These are phyloP conservation scores for Pteria penguin DNA, from an alignment of 2,888 invertebrate genomes.

Conservation along the genomic window DNA sequence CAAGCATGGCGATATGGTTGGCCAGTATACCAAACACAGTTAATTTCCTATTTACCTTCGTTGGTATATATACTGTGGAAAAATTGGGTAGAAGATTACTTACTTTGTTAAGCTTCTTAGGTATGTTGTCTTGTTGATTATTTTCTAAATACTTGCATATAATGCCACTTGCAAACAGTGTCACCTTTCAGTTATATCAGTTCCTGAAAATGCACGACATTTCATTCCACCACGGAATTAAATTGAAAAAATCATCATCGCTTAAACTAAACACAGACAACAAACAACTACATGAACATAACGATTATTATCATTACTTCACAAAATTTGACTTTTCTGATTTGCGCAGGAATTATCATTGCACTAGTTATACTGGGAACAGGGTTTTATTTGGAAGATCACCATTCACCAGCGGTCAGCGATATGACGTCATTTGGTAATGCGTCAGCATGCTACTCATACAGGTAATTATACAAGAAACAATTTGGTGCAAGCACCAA, in stretches of 20 bases:
- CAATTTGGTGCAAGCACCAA: too few species aligned
- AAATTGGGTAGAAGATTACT: conserved; percentile 79
- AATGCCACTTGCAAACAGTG: neutral
- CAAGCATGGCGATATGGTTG: conserved; percentile 81
- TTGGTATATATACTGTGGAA: conserved; percentile 82
- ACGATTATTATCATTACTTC: too few species aligned
- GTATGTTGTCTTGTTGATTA: too few species aligned
- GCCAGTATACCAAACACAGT: conserved; percentile 79
- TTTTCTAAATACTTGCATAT: neutral
- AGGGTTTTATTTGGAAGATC: conserved; percentile 79
- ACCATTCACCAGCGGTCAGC: conserved; percentile 71
- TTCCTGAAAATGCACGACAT: too few species aligned
- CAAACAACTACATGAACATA: too few species aligned
- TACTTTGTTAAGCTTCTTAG: conserved; percentile 68
- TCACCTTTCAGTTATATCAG: too few species aligned
- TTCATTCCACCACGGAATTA: neutral
- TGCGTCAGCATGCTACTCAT: neutral
- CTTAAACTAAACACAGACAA: too few species aligned
- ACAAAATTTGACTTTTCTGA: too few species aligned
- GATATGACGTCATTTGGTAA: neutral
- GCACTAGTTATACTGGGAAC: conserved; percentile 79
- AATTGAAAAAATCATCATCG: too few species aligned
- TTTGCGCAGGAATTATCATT: conserved; percentile 77
- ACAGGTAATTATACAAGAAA: too few species aligned
- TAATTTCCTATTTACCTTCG: conserved; percentile 81